A percentile compares a stretch with the other conserved stretches of the same genome.
Evolutionary conservation across 2,888 invertebrate species (phyloP).

Genomic region (Parnassius smintheus): DNA sequence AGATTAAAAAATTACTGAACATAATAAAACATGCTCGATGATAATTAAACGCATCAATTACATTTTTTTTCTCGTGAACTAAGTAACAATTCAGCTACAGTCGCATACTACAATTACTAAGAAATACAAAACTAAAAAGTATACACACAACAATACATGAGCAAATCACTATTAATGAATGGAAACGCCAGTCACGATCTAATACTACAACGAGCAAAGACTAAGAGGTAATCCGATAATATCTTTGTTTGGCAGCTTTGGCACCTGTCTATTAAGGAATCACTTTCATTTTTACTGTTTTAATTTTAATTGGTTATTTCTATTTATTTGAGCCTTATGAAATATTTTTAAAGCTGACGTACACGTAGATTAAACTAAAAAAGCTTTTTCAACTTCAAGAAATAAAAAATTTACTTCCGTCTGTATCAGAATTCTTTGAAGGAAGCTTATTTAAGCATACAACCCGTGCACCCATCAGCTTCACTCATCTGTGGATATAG

Average conservation of each 20-base stretch:
- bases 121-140: too few relatives aligned
- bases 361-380: background rate
- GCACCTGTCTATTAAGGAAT: slow-evolving; percentile 39
- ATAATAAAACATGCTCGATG: background rate
- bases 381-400: too few relatives aligned
- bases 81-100: too few relatives aligned
- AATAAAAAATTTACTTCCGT: too few relatives aligned
- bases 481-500: too few relatives aligned
- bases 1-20: slow-evolving; percentile 16
- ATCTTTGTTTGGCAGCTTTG: slow-evolving; percentile 31
- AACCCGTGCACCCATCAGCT: too few relatives aligned
- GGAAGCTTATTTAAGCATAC: too few relatives aligned
- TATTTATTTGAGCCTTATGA: too few relatives aligned
- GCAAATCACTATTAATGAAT: slow-evolving; percentile 18
- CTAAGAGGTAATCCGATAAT: slow-evolving; percentile 32
- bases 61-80: too few relatives aligned
- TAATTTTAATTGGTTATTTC: slow-evolving; percentile 37
- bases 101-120: too few relatives aligned
- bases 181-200: slow-evolving; percentile 25
- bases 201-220: slow-evolving; percentile 18
- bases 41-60: background rate
- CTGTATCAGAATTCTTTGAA: too few relatives aligned
- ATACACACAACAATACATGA: background rate
- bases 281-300: slow-evolving; percentile 61
- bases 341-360: background rate